Base-by-base conservation (phyloP, 2,888 invertebrate genomes). In the Temnothorax rugatulus region DNA sequence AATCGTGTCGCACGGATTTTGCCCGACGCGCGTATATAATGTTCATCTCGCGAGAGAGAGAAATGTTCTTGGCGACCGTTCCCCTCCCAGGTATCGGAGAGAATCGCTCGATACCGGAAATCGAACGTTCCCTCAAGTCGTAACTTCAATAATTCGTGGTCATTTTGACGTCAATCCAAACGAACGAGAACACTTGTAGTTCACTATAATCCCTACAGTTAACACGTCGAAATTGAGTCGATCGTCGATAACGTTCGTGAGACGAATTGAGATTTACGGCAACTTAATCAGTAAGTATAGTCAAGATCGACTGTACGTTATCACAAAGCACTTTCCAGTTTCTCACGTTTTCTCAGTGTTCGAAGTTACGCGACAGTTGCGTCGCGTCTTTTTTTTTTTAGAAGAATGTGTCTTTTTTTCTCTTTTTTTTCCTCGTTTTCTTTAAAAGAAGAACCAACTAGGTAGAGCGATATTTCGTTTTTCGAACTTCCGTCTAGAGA, bases 401-500 rank as follows among this genome's bases (percentile, higher is more conserved):
- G 54, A 57, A 57, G 63, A 15, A 47, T 11, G 25, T 68, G 1
- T 54, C 18, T 41, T 34, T 77, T 82, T 64, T 74, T 64, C 18
- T 69, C 63, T 13, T 74, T 63, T 69, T 69, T 76, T n/a, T 18
- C 66, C 15, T 54, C 52, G 9, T 64, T 69, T 64, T 74, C 50
- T 82, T 73, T 74, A 47, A 38, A 76, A 76, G 64, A 79, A 71
- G 79, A 69, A 44, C 15, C 87, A 73, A 79, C 63, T 77, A 77
- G 77, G 79, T 79, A 76, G 57, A 86, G 84, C 81, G 69, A 77
- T 68, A 84, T 73, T 73, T 68, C 59, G 76, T 82, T 68, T 74
- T 74, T 77, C 84, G 38, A 61, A 74, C 69, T 54, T 57, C 54
- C 57, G 68, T 63, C 74, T 86, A 87, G 82, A 85, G 88, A 87